Conservation (phyloP, 2,797 vertebrate genomes). For the Cuniculus paca region DNA sequence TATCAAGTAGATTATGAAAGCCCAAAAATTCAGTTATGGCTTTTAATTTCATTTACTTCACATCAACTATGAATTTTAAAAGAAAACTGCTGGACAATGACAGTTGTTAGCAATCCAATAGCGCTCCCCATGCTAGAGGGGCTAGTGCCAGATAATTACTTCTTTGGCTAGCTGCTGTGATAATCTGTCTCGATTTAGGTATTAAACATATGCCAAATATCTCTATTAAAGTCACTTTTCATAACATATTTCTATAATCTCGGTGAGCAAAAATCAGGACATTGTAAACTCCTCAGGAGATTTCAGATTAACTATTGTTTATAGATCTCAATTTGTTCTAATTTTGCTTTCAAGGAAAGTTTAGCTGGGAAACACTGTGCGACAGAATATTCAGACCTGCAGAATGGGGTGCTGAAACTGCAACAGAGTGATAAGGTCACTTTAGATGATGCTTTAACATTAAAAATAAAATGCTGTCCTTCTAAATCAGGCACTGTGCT, state of each 20-base stretch:
- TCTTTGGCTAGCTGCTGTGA: slow-evolving; percentile 56
- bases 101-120: neutral
- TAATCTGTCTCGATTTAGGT: slow-evolving; percentile 47
- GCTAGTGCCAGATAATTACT: neutral
- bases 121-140: neutral
- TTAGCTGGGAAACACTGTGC: neutral
- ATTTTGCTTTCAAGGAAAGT: slow-evolving; percentile 50
- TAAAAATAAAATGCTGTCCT: neutral
- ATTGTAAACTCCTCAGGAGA: neutral
- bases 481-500: neutral
- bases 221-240: slow-evolving; percentile 54
- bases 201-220: slow-evolving; percentile 56
- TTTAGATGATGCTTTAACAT: slow-evolving; percentile 12
- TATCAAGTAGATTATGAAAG: neutral
- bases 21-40: neutral
- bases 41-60: slow-evolving; percentile 13
- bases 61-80: neutral
- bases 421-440: neutral
- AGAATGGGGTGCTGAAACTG: neutral
- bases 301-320: slow-evolving; percentile 46
- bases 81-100: neutral
- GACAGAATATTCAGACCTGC: neutral
- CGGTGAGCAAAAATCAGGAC: neutral
- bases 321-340: neutral
- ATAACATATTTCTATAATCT: slow-evolving; percentile 42